A percentile compares a stretch with the other conserved stretches of the same genome.
These are phyloP conservation scores for Drosophila birchii DNA, from an alignment of 2,888 invertebrate genomes.

Conservation along the genomic window DNA sequence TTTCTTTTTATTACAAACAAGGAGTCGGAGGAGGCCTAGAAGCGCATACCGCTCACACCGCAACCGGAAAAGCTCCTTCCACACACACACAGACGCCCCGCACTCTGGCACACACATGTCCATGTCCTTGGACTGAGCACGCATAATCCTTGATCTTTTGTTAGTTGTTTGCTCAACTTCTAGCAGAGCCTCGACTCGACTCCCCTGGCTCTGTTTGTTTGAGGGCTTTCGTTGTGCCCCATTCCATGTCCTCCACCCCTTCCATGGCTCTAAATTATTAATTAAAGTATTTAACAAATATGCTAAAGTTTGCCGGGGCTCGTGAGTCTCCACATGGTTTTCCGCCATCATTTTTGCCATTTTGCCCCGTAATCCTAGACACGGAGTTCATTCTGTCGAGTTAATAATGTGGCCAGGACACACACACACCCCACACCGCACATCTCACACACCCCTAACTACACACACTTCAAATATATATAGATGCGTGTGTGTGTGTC, in stretches of 20 bases:
- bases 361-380: conserved; percentile 21
- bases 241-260: background rate
- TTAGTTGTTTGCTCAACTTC: conserved; percentile 80
- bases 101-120: conserved; percentile 20
- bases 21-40: conserved; percentile 29
- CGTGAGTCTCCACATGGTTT: conserved; percentile 32
- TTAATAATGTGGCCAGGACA: conserved; percentile 72
- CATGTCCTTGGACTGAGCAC: conserved; percentile 45
- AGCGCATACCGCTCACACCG: conserved; percentile 34
- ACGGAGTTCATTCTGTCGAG: conserved; percentile 72
- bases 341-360: background rate
- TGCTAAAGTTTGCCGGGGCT: conserved; percentile 72
- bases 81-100: background rate
- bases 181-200: conserved; percentile 32
- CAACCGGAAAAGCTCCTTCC: conserved; percentile 38
- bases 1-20: conserved; percentile 66
- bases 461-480: conserved; percentile 3
- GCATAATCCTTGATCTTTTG: conserved; percentile 82
- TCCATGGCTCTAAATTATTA: conserved; percentile 77
- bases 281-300: conserved; percentile 83
- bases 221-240: conserved; percentile 10
- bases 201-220: conserved; percentile 43
- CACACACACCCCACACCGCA: background rate
- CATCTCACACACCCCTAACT: background rate
- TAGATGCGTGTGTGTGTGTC: background rate